Percentiles rank a stretch among this genome's conserved stretches.
Conservation (phyloP, 2,888 invertebrate species). For the Hoplodrina ambigua region DNA sequence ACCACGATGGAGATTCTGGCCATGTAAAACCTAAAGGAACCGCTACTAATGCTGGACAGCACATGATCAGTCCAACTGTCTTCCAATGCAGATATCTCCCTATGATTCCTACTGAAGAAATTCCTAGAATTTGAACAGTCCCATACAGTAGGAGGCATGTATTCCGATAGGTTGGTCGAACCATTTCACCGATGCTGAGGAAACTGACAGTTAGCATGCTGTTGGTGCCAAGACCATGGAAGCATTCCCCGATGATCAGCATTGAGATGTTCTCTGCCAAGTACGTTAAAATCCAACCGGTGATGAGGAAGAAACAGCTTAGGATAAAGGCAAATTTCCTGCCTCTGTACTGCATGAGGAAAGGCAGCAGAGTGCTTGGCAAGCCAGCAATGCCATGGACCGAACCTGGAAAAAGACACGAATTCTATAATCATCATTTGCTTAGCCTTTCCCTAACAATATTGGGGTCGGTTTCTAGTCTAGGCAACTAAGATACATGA, state of each 20-base stretch:
- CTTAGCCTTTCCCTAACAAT: too few relatives aligned
- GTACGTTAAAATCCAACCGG: constrained; percentile 52
- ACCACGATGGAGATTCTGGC: constrained; percentile 63
- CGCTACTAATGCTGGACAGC: constrained; percentile 41
- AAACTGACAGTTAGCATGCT: constrained; percentile 50
- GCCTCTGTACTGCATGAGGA: constrained; percentile 57
- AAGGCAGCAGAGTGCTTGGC: constrained; percentile 49
- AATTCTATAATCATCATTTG: too few relatives aligned
- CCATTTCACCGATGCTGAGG: constrained; percentile 55
- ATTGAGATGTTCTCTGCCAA: constrained; percentile 25
- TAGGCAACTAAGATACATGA: too few relatives aligned
- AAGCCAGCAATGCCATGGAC: constrained; percentile 58
- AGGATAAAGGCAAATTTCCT: constrained; percentile 54
- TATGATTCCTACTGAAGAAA: constrained; percentile 43
- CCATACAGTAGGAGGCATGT: constrained; percentile 45
- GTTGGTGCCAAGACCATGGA: constrained; percentile 56
- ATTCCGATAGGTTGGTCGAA: constrained; percentile 49
- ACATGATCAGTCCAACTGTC: constrained; percentile 48
- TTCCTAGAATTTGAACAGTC: constrained; percentile 40
- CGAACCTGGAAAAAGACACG: constrained; percentile 45
- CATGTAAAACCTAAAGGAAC: constrained; percentile 41
- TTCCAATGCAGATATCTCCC: constrained; percentile 56
- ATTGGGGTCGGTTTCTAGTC: too few relatives aligned
- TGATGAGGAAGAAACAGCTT: constrained; percentile 50
- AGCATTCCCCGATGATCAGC: constrained; percentile 52